Percentiles rank a stretch among this genome's conserved stretches.
Conservation (phyloP, 2,113 vertebrate genomes). For the Channa argus region DNA sequence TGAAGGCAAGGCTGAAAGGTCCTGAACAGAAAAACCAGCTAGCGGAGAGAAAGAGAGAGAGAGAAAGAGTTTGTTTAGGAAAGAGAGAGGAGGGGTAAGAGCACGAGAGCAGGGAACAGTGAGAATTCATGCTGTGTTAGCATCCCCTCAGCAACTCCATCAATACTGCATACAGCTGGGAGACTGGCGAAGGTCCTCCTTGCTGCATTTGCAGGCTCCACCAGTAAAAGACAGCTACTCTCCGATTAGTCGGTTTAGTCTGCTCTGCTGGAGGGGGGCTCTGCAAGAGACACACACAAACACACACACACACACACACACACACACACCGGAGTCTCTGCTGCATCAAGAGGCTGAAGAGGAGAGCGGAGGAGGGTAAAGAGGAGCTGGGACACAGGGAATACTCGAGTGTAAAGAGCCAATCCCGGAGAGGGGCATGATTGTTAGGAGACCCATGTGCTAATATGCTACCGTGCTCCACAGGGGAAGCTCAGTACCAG, state of each 20-base stretch:
- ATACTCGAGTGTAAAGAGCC: constrained; percentile 59
- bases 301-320: constrained; percentile 4
- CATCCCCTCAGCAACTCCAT: constrained; percentile 87
- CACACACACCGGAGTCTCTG: constrained; percentile 52
- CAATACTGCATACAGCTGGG: constrained; percentile 86
- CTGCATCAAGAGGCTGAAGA: constrained; percentile 63
- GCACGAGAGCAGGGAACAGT: constrained; percentile 61
- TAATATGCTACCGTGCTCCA: constrained; percentile 70
- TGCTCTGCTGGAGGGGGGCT: constrained; percentile 50
- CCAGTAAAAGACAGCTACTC: constrained; percentile 65
- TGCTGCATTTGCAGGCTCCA: constrained; percentile 75
- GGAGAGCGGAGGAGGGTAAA: constrained; percentile 51
- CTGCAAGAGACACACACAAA: constrained; percentile 32
- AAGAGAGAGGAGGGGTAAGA: constrained; percentile 36
- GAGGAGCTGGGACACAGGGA: constrained; percentile 54
- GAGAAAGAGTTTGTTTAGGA: too few relatives aligned
- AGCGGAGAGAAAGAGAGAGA: too few relatives aligned
- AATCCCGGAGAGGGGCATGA: constrained; percentile 54
- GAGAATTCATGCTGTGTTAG: constrained; percentile 86
- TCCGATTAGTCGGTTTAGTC: constrained; percentile 63
- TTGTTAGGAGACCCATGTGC: constrained; percentile 47
- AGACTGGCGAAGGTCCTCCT: constrained; percentile 78
- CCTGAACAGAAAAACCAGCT: constrained; percentile 42
- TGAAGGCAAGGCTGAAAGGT: constrained; percentile 63
- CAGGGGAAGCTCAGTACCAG: constrained; percentile 56